Evolutionary conservation across 1,140 invertebrate species (phyloP).

Genomic region (Drusus annulatus): DNA sequence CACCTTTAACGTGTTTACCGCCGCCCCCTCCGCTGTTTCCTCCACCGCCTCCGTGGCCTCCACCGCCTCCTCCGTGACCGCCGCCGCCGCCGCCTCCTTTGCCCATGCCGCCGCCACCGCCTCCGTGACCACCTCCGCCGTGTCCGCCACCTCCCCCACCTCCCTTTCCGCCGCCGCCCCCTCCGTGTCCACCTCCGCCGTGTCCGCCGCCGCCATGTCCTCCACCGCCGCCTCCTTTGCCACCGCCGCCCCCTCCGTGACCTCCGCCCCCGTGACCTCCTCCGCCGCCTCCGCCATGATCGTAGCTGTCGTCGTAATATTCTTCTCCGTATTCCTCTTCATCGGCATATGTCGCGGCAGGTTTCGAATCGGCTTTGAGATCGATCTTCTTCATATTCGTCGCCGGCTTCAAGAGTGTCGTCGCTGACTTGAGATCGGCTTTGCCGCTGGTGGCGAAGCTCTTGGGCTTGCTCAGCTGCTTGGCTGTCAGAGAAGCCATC

Average conservation of each 20-base stretch:
- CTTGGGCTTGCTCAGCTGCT: constrained; percentile 23
- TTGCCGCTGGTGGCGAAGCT: not conserved
- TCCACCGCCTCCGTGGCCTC: constrained; percentile 53
- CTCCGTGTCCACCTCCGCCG: constrained; percentile 1
- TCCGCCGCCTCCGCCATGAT: constrained; percentile 17
- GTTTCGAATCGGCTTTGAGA: not conserved
- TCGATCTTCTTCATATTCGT: too few relatives aligned
- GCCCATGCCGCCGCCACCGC: not conserved
- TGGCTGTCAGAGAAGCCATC: not conserved
- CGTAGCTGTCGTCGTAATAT: constrained; percentile 14
- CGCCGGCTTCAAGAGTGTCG: too few relatives aligned
- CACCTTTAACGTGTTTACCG: constrained; percentile 49
- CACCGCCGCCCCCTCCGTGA: constrained; percentile 13
- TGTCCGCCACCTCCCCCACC: constrained; percentile 31
- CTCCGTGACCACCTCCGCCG: constrained; percentile 14
- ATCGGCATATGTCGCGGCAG: constrained; percentile 7
- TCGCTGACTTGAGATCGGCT: not conserved
- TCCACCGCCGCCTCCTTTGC: constrained; percentile 22
- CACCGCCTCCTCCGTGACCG: constrained; percentile 36
- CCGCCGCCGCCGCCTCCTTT: constrained; percentile 2
- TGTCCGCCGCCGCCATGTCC: constrained; percentile 8
- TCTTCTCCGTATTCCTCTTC: constrained; percentile 11
- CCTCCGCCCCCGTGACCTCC: constrained; percentile 17
- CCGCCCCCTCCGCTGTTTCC: constrained; percentile 24
- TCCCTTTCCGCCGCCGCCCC: constrained; percentile 17